A percentile compares a stretch with the other conserved stretches of the same genome.
phyloP scores from a whole-genome alignment of 1,140 invertebrate species.

The Laodelphax striatellus region DNA sequence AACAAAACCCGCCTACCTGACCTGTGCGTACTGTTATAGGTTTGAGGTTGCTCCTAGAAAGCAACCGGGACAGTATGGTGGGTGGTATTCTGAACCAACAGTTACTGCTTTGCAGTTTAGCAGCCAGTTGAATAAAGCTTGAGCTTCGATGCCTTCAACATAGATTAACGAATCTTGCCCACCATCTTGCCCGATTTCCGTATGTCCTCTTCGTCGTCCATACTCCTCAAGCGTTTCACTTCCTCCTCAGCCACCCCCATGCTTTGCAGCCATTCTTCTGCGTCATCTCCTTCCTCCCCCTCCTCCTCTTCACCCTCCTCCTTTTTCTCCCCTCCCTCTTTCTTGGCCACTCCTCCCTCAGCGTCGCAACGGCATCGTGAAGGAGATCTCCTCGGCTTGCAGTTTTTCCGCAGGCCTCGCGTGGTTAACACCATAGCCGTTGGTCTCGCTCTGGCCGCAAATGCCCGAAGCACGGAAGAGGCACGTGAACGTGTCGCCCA shows the following conservation, averaged over 20 bases:
- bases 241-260: conserved; percentile 64
- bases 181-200: conserved; percentile 17
- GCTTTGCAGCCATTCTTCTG: conserved; percentile 63
- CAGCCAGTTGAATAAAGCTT: conserved; percentile 84
- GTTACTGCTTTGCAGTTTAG: conserved; percentile 72
- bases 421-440: conserved; percentile 76
- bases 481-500: conserved; percentile 78
- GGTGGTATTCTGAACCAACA: conserved; percentile 80
- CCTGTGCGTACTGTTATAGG: conserved; percentile 53
- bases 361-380: neutral
- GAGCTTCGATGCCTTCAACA: conserved; percentile 68
- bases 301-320: conserved; percentile 28
- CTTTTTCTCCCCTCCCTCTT: conserved; percentile 24
- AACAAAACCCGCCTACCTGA: conserved; percentile 56
- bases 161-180: conserved; percentile 50
- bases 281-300: conserved; percentile 33
- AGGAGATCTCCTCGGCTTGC: conserved; percentile 50
- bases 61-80: conserved; percentile 79
- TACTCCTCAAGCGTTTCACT: conserved; percentile 61
- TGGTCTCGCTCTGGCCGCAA: conserved; percentile 58
- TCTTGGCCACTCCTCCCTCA: neutral
- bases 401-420: conserved; percentile 70
- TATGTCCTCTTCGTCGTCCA: conserved; percentile 33
- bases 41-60: conserved; percentile 74
- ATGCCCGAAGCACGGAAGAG: conserved; percentile 79